phyloP scores from a whole-genome alignment of 2,113 vertebrate species.

The Halcyon malimbica region DNA sequence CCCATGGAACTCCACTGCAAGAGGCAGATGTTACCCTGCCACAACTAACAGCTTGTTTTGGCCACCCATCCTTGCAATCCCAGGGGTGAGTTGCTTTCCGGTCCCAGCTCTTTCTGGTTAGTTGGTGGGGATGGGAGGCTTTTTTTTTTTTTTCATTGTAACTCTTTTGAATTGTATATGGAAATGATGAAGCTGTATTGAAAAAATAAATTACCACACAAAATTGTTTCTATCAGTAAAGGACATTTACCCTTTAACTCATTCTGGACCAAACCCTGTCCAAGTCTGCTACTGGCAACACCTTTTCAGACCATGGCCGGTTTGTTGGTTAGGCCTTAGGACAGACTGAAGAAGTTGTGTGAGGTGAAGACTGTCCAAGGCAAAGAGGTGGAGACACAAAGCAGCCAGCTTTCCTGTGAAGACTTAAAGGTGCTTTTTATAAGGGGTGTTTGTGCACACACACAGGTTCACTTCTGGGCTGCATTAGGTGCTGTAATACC shows the following conservation, averaged over 20 bases:
- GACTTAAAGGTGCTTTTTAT: neutral
- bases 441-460: neutral
- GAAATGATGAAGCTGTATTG: neutral
- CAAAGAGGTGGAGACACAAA: neutral
- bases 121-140: neutral
- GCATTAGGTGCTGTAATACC: neutral
- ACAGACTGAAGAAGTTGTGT: neutral
- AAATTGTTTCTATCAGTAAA: neutral
- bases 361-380: neutral
- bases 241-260: neutral
- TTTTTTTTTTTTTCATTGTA: neutral
- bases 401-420: neutral
- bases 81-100: neutral
- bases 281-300: neutral
- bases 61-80: neutral
- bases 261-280: neutral
- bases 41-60: neutral
- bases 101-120: neutral
- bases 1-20: neutral
- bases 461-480: neutral
- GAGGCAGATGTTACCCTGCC: neutral
- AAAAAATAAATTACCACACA: neutral
- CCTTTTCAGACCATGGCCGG: neutral
- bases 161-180: neutral
- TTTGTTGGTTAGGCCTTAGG: neutral